Base-by-base conservation (phyloP, 2,888 invertebrate species). In the Agonopterix subpropinquella region DNA sequence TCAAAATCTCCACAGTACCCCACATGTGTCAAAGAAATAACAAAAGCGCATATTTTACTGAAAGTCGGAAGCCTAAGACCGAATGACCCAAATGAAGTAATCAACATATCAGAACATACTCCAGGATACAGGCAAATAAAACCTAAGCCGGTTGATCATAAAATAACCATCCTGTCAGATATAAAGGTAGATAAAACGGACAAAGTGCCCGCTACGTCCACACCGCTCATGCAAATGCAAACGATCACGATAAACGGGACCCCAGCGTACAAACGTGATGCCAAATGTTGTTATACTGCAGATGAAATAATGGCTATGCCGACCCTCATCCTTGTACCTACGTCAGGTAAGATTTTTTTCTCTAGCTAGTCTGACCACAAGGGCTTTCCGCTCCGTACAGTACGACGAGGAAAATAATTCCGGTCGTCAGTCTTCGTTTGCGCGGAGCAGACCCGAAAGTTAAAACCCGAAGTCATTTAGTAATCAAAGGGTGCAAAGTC, bases 281-380 rank as follows among this genome's bases (percentile, higher is more conserved):
- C 53, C 45, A 64, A 48, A 28, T 60, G 61, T 53, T 73, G 58
- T 44, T 81, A 62, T 53, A 82, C 86, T 11, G 75, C 78, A 61
- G 86, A 84, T 62, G 85, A 89, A 69, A 89, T 89, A 54, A 86
- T 89, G 87, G 82, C 88, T n/a, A 89, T 89, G 89, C 89, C 88
- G 5, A 89, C 87, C n/a, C 73, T 88, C 13, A 82, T 89, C 55
- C 64, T 87, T 36, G 80, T 83, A 9, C 80, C 85, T 50, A 59
- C 71, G 44, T 61, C 80, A 77, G 81, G 87, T 86, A 77, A 73
- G 13, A 50, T 36, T 49, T 28, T 28, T 28, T 5, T 28, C 5
- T 28, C 7, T 7, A 28, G 5, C 28, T 28, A 28, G 28, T 28
- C 28, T 28, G 28, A 28, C 1, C 28, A 28, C 1, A 28, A 28